Percentiles rank a stretch among this genome's conserved stretches.
Conservation (phyloP, 2,797 vertebrate species). For the Carduelis carduelis region DNA sequence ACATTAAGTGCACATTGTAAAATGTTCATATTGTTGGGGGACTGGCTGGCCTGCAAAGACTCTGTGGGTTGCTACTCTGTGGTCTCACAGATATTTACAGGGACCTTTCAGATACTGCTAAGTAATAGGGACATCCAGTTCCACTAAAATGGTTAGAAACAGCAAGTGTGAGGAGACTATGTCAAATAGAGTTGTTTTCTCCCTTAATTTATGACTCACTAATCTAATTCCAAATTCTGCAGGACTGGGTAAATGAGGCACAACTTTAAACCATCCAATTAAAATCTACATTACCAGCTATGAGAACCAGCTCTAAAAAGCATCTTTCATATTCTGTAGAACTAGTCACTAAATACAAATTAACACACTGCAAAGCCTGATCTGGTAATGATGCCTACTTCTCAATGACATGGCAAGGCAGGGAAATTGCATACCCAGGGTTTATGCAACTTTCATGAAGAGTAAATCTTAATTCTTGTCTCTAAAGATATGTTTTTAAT, state of each 20-base stretch:
- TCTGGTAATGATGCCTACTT: background rate
- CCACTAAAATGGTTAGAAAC: background rate
- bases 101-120: background rate
- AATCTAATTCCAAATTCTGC: background rate
- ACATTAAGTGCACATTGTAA: background rate
- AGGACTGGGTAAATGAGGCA: conserved; percentile 29
- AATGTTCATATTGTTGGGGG: background rate
- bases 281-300: background rate
- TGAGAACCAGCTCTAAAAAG: background rate
- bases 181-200: conserved; percentile 20
- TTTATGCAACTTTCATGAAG: background rate
- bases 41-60: background rate
- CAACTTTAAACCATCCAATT: conserved; percentile 30
- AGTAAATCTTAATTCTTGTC: background rate
- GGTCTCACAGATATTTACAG: background rate
- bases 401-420: background rate
- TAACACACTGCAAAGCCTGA: background rate
- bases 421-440: background rate
- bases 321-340: conserved; percentile 7
- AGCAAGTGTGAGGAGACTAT: background rate
- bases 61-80: background rate
- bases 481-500: background rate
- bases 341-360: conserved; percentile 5
- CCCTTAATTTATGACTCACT: conserved; percentile 6
- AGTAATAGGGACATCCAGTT: background rate